phyloP scores from a whole-genome alignment of 2,113 vertebrate species.

The Penelope pileata region DNA sequence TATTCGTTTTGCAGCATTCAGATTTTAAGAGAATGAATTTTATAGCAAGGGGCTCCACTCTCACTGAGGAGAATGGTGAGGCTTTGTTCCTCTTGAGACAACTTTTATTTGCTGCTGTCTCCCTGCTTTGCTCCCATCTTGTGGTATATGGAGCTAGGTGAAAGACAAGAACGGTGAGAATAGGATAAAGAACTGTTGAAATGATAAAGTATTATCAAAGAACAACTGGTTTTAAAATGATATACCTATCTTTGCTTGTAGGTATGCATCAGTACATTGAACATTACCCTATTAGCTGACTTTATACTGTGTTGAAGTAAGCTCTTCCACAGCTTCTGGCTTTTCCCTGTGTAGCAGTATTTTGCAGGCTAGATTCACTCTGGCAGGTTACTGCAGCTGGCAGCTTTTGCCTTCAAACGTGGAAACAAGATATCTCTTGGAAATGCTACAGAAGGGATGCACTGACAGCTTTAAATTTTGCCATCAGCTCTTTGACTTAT shows the following conservation, averaged over 20 bases:
- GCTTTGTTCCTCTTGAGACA: background rate
- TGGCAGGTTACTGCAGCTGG: background rate
- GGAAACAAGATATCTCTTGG: background rate
- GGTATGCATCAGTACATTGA: background rate
- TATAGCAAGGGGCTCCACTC: background rate
- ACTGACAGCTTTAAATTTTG: background rate
- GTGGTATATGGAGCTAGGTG: background rate
- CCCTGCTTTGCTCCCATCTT: background rate
- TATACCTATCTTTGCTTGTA: background rate
- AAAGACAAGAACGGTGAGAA: background rate
- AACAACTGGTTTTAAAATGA: background rate
- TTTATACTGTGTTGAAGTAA: background rate
- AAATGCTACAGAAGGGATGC: background rate
- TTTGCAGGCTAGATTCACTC: background rate
- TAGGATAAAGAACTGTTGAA: background rate
- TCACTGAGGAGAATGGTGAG: background rate
- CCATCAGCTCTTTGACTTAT: background rate
- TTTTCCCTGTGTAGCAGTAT: background rate
- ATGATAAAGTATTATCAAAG: background rate
- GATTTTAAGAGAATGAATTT: background rate
- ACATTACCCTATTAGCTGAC: background rate
- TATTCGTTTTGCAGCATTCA: background rate
- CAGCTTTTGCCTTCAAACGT: background rate
- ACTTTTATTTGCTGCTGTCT: background rate
- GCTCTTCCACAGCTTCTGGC: background rate